Base-by-base conservation (phyloP, 1,140 invertebrate genomes). In the Cyphomyrmex costatus region DNA sequence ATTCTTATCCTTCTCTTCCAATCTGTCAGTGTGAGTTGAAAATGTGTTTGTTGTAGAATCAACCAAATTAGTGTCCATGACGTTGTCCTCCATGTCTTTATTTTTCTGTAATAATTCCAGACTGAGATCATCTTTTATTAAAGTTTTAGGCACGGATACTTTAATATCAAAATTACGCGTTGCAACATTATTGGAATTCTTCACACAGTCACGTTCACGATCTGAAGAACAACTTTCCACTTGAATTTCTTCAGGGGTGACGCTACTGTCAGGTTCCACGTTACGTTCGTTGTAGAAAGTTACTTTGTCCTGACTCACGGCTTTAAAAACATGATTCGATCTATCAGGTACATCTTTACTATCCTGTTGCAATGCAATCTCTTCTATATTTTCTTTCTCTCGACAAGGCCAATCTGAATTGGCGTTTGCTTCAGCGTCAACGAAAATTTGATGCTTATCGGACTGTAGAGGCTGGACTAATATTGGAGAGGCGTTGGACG, bases 351-450 rank as follows among this genome's bases (percentile, higher is more conserved):
- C 49, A 2, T 82, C 68, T n/a, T 74, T 73, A 16, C 33, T 82
- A 14, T 82, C 53, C 6, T 74, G 79, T 14, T 33, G 79, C 30
- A 3, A 12, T 12, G 33, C 24, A 8, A 33, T 2, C 27, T 73
- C 53, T 8, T 60, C 53, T 10, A 33, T 3, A 8, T 49, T 24
- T 16, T 83, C 53, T 7, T 83, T 74, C 8, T 73, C 68, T 53
- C 24, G 21, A 4, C 6, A 74, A 0, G 79, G 68, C 79, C 79
- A 83, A 14, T 83, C 79, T 8, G 79, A 58, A 33, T 83, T 83
- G 6, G 79, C 79, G 24, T 82, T 82, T 8, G 79, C 79, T 30
- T 83, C 79, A n/a, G 24, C 79, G 1, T 83, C 79, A 7, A 83
- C 53, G 5, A 60, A 73, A 24, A 83, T 74, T 14, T 83, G 53